Evolutionary conservation across 1,140 invertebrate species (phyloP), one percentile per base, ranked within the genome.

Genomic region (Drosophila ananassae): DNA sequence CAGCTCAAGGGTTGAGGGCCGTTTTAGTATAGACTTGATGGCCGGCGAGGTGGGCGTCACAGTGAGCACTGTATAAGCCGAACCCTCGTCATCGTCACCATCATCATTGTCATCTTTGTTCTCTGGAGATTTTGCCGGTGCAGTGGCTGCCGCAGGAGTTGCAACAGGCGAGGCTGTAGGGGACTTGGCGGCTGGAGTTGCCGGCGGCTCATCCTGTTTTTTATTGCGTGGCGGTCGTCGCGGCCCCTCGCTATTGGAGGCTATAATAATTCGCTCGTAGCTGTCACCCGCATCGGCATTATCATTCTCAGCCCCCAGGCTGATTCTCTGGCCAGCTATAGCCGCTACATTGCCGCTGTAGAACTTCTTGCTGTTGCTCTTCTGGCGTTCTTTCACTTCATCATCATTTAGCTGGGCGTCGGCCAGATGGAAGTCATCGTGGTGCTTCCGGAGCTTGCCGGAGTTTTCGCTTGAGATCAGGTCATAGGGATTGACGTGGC

Each of bases 401-500:
- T 91, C 90, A 17, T 91, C 90, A 10, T 71, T 64, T 10, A 91
- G 60, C 59, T 80, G 79, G 2, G 90, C 90, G 53, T 91, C 90
- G 51, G 79, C 85, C 62, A 91, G 90, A 59, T 91, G 77, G 32
- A 91, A 91, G 39, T 84, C 90, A 71, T 91, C 90, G 37, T 74
- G 17, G 39, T 58, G 34, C 41, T 52, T 60, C 37, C 46, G 68
- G 50, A 77, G 64, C 53, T 63, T 79, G 48, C 59, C 71, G 34
- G 34, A 12, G 39, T 59, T 73, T 73, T 91, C 81, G 56, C 76
- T 83, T 91, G 91, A 92, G 90, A 97, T 94, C 64, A 98, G 92
- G 52, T 97, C 95, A 79, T 97, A 97, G 4, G 97, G 96, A 92
- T 96, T 97, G 10, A 97, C 95, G 84, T 97, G 94, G 91, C 96